phyloP scores from a whole-genome alignment of 1,140 invertebrate genomes.

The Danaus melanippus region DNA sequence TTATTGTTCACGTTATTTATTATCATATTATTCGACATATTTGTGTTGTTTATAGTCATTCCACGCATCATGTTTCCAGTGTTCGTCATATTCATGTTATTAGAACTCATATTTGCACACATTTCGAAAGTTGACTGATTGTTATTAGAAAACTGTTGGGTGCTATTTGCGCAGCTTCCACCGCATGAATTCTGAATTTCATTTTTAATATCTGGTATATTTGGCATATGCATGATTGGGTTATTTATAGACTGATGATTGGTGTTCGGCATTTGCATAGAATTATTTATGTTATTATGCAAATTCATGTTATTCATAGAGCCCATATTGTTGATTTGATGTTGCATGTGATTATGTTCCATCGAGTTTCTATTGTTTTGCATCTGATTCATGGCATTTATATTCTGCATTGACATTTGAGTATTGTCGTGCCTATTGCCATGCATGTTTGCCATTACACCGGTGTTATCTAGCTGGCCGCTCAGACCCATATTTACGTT shows the following conservation, averaged over 20 bases:
- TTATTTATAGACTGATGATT: constrained; percentile 56
- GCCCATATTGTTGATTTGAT: constrained; percentile 59
- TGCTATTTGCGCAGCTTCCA: constrained; percentile 55
- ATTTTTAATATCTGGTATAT: constrained; percentile 65
- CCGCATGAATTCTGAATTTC: constrained; percentile 61
- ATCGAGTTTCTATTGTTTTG: constrained; percentile 54
- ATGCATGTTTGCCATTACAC: constrained; percentile 45
- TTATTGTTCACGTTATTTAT: constrained; percentile 52
- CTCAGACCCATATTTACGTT: constrained; percentile 45
- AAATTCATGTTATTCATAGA: constrained; percentile 55
- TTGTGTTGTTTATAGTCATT: constrained; percentile 55
- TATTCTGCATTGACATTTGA: constrained; percentile 54
- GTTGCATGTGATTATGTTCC: constrained; percentile 59
- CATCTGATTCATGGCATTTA: constrained; percentile 59
- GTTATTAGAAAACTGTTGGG: constrained; percentile 44
- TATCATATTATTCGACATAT: constrained; percentile 56
- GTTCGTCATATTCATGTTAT: constrained; percentile 42
- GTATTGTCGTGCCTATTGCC: constrained; percentile 57
- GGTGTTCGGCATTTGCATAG: constrained; percentile 52
- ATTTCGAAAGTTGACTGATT: constrained; percentile 56
- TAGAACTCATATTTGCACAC: constrained; percentile 50
- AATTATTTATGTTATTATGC: constrained; percentile 49
- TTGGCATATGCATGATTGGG: constrained; percentile 57
- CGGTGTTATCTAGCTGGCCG: constrained; percentile 52
- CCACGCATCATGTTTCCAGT: constrained; percentile 50